Base-by-base conservation (phyloP, 2,797 vertebrate genomes). In the Bradypodion pumilum region DNA sequence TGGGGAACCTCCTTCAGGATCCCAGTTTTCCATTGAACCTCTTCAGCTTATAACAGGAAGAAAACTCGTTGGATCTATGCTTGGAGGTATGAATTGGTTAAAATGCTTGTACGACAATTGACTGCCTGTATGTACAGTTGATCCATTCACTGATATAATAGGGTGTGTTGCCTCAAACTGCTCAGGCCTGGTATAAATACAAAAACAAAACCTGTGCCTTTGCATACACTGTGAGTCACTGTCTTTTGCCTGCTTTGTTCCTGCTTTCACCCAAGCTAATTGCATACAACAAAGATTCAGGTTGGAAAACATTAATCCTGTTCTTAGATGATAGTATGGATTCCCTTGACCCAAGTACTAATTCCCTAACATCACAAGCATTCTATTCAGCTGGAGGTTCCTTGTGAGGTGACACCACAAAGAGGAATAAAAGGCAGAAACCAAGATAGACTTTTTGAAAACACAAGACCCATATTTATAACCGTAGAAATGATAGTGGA, bases 51-150 rank as follows among this genome's bases (percentile, higher is more conserved):
- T 88, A 7, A 62, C 81, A 10, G 90, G 90, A 40, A 74, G 37
- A 56, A 93, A 83, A 1, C 25, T 91, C 49, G 89, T 92, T 63
- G 90, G 85, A 1, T 29, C 52, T 0, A 13, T 83, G 27, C 44
- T 91, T 78, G 91, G 89, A 92, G 91, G 91, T 93, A 73, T 0
- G 83, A 10, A 68, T 81, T 72, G 2, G 15, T 62, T 23, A 42
- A 74, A 49, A 12, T 46, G 15, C 7, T 49, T 2, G 66, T 35
- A 42, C 13, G 35, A 44, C 37, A 25, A 5, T 35, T 35, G 19
- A 56, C 40, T 52, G 42, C 73, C 15, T 35, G n/a, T 25, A 12
- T 66, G 23, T 84, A 32, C 44, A 35, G 37, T 3, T 60, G 37
- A 32, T 21, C n/a, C 7, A 2, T 84, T 72, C 25, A 62, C 42